These are phyloP conservation scores for Dendroctonus ponderosae DNA, from an alignment of 1,140 invertebrate species.

Conservation along the genomic window DNA sequence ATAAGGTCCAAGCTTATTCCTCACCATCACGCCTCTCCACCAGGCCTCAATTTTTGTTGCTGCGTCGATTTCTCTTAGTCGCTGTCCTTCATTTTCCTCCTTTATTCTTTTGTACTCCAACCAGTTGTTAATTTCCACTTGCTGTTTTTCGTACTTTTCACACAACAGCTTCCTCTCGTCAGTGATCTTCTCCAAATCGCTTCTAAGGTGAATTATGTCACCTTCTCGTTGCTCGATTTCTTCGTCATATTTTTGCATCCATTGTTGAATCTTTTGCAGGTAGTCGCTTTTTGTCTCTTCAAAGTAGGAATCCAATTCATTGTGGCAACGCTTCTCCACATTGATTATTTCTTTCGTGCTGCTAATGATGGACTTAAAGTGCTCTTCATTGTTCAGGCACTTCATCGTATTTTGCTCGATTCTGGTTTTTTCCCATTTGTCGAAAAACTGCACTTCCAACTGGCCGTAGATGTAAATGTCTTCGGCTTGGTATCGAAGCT, in stretches of 20 bases:
- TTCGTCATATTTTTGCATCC: conserved; percentile 36
- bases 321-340: conserved; percentile 31
- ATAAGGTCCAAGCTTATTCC: conserved; percentile 34
- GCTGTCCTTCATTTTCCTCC: conserved; percentile 20
- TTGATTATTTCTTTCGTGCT: conserved; percentile 19
- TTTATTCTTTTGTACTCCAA: conserved; percentile 29
- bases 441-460: conserved; percentile 24
- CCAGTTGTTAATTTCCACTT: conserved; percentile 30
- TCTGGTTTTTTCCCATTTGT: conserved; percentile 31
- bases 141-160: conserved; percentile 21
- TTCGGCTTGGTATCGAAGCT: conserved; percentile 30
- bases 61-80: conserved; percentile 10
- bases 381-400: conserved; percentile 27
- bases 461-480: conserved; percentile 25
- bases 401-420: conserved; percentile 32
- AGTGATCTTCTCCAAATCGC: conserved; percentile 26
- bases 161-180: conserved; percentile 7
- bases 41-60: conserved; percentile 26
- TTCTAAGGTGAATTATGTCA: conserved; percentile 26
- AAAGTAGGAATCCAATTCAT: conserved; percentile 23
- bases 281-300: conserved; percentile 31
- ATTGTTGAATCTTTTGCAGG: conserved; percentile 31
- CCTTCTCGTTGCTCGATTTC: conserved; percentile 28
- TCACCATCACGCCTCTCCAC: conserved; percentile 34
- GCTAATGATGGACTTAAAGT: conserved; percentile 10